Evolutionary conservation across 1,140 invertebrate genomes (phyloP).

Genomic region (Brachionus manjavacas): DNA sequence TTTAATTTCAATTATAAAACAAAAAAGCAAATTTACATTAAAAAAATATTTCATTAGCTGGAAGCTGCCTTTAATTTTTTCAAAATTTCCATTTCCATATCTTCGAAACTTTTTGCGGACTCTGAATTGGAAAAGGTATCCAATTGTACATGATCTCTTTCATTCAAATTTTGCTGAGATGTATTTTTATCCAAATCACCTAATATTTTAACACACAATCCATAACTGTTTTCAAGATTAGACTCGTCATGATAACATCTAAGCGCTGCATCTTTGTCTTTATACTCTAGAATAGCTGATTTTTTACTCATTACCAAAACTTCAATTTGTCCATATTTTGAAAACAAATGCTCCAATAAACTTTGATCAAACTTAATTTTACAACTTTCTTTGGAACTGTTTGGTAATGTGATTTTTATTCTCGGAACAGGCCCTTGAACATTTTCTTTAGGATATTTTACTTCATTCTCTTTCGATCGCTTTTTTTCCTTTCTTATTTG

Average conservation of each 20-base stretch:
- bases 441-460: background rate
- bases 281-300: constrained; percentile 29
- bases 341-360: constrained; percentile 11
- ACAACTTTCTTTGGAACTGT: background rate
- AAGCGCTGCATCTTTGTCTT: background rate
- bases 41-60: background rate
- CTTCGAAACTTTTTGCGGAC: background rate
- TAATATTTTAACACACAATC: background rate
- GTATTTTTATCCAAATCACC: background rate
- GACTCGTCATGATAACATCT: constrained; percentile 1
- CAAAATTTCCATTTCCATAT: constrained; percentile 37
- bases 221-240: constrained; percentile 1
- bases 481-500: constrained; percentile 22
- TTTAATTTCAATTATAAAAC: background rate
- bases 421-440: background rate
- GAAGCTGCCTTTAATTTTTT: constrained; percentile 20
- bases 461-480: background rate
- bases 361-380: background rate
- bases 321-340: constrained; percentile 35
- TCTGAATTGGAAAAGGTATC: background rate
- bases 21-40: background rate
- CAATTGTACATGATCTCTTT: background rate
- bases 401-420: constrained; percentile 18
- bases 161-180: background rate
- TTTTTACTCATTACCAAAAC: constrained; percentile 30